These are phyloP conservation scores for Callithrix jacchus DNA, from an alignment of 2,113 vertebrate species.

Conservation along the genomic window DNA sequence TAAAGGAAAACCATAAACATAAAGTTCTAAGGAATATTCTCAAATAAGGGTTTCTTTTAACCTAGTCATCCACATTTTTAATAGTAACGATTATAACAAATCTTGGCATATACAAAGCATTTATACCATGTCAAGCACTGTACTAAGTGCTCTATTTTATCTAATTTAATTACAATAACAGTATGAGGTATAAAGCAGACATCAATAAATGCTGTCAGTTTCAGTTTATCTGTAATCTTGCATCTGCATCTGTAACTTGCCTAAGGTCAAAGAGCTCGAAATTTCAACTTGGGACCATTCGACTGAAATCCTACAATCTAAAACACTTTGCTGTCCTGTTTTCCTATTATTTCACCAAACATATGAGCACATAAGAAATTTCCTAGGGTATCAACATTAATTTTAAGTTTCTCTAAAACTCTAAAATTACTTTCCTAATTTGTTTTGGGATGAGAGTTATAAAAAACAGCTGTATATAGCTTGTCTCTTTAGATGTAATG, in stretches of 20 bases:
- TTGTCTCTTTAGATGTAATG: background rate
- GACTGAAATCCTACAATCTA: background rate
- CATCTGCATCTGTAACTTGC: background rate
- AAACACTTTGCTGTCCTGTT: background rate
- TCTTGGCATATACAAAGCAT: background rate
- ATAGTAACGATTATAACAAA: background rate
- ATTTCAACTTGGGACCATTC: slow-evolving; percentile 12
- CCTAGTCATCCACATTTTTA: background rate
- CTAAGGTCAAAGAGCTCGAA: background rate
- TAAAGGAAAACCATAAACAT: slow-evolving; percentile 22
- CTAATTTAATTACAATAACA: background rate
- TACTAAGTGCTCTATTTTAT: background rate
- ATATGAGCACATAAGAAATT: background rate
- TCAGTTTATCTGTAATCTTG: background rate
- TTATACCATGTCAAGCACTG: background rate
- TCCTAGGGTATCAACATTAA: background rate
- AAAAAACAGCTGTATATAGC: background rate
- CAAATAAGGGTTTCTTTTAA: slow-evolving; percentile 5
- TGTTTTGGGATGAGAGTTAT: background rate
- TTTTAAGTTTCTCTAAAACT: background rate
- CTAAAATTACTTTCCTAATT: background rate
- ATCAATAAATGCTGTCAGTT: background rate
- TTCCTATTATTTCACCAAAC: background rate
- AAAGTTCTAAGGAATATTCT: slow-evolving; percentile 18
- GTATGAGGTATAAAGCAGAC: background rate